Conservation (phyloP, 2,113 vertebrate species). For the Callipepla squamata region DNA sequence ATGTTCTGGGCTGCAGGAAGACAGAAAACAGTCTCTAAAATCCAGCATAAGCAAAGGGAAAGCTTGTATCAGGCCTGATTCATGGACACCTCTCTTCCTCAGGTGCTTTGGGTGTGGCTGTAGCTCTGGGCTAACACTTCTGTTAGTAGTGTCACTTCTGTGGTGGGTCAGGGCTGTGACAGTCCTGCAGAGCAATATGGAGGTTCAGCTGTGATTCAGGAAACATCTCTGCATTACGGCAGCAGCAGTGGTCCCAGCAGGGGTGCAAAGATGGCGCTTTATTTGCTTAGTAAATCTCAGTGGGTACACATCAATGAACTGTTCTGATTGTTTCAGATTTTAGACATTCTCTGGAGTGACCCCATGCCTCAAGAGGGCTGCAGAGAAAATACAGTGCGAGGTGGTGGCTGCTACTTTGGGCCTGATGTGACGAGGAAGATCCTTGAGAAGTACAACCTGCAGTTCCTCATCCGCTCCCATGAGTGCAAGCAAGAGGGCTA, state of each 20-base stretch:
- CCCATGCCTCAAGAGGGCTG: constrained; percentile 91
- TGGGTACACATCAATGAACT: neutral
- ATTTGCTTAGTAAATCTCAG: neutral
- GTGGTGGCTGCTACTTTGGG: constrained; percentile 92
- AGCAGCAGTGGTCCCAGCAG: neutral
- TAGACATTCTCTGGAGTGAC: constrained; percentile 93
- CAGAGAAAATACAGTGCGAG: constrained; percentile 83
- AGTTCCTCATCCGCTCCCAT: constrained; percentile 91
- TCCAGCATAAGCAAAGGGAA: neutral
- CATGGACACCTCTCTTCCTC: neutral
- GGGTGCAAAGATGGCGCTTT: neutral
- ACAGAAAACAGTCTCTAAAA: neutral
- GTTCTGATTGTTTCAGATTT: constrained; percentile 73
- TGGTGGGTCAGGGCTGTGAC: neutral
- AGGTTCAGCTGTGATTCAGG: neutral
- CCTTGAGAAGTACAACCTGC: constrained; percentile 83
- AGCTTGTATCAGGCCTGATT: neutral
- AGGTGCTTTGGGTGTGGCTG: neutral
- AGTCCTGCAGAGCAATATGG: neutral
- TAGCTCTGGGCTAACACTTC: neutral
- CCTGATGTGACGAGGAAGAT: constrained; percentile 86
- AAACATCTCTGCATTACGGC: neutral
- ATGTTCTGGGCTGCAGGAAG: neutral
- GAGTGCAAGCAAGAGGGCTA: constrained; percentile 96
- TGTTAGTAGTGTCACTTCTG: neutral